Percentiles rank a stretch among this genome's conserved stretches.
Evolutionary conservation across 2,888 invertebrate genomes (phyloP).

Genomic region (Imbricaverruca yamaguchii): DNA sequence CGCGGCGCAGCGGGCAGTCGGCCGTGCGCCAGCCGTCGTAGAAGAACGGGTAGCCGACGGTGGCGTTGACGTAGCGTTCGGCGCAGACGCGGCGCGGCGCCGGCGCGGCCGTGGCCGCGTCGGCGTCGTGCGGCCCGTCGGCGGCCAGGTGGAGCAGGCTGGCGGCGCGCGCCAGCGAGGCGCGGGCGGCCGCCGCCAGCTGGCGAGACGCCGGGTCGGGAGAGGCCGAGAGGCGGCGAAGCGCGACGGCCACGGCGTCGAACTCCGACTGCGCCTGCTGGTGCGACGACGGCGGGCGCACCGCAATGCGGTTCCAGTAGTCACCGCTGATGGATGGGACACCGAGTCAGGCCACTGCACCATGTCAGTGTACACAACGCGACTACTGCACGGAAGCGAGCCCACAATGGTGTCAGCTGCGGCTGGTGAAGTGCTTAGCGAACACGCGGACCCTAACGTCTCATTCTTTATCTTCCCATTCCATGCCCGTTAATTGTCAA

Average conservation of each 20-base stretch:
- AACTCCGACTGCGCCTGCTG: not conserved
- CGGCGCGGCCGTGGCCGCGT: slow-evolving; percentile 11
- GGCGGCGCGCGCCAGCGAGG: slow-evolving; percentile 21
- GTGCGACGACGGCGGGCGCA: no score
- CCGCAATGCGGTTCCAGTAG: no score
- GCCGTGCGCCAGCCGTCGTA: slow-evolving; percentile 31
- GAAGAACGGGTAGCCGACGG: slow-evolving; percentile 32
- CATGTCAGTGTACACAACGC: no score
- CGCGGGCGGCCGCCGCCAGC: not conserved
- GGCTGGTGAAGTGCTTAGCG: no score
- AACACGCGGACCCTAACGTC: no score
- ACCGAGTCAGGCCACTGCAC: no score
- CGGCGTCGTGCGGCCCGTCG: slow-evolving; percentile 10
- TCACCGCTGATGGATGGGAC: no score
- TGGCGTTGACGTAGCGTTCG: slow-evolving; percentile 28
- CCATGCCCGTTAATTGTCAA: no score
- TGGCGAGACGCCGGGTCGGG: not conserved
- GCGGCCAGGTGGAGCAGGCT: slow-evolving; percentile 26
- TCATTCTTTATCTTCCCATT: no score
- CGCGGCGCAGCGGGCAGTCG: slow-evolving; percentile 12
- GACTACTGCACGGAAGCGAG: no score
- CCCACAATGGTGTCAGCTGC: no score
- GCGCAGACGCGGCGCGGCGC: slow-evolving; percentile 29
- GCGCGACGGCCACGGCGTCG: not conserved
- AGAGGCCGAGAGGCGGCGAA: not conserved